Base-by-base conservation (phyloP, 2,113 vertebrate genomes). In the Centropristis striata region DNA sequence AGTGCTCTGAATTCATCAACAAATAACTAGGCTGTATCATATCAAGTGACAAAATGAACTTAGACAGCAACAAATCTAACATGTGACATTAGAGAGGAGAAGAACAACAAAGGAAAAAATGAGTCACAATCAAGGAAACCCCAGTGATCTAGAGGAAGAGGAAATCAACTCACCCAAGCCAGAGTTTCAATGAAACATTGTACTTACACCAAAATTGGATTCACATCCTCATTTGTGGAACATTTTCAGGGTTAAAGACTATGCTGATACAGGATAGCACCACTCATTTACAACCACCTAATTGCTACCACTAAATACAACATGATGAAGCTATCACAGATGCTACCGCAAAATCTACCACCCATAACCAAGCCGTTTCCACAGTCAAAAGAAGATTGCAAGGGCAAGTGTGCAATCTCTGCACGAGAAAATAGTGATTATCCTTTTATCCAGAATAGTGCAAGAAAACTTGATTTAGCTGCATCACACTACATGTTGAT, bases 141-240 rank as follows among this genome's bases (percentile, higher is more conserved):
- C 28, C 37, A 2, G 16, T n/a, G 47, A 59, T 12, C 13, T 27
- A 59, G 23, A 57, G 37, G 4, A 68, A 77, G 54, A 71, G 51
- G 51, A 81, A 84, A 88, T 74, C 21, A 4, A 77, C 51, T 16
- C 11, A 63, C 73, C 2, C 49, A 57, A 79, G 53, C 44, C 50
- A 36, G 20, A 41, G 21, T 32, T 54, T 37, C 5, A 68, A 71
- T 70, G 60, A 60, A 54, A 21, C 15, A 18, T 58, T 71, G 41
- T 39, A 13, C 23, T 44, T 51, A 64, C 67, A 73, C 18, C 25
- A 50, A 69, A 69, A 66, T 16, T 20, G 23, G 46, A 47, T 27
- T 39, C 41, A 51, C 53, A 71, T 66, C 36, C 60, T 71, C 47
- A 37, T 71, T 53, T 51, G 51, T 72, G 49, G 37, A 72, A 65